phyloP scores from a whole-genome alignment of 2,797 vertebrate genomes.

The Ctenosaura bakeri region DNA sequence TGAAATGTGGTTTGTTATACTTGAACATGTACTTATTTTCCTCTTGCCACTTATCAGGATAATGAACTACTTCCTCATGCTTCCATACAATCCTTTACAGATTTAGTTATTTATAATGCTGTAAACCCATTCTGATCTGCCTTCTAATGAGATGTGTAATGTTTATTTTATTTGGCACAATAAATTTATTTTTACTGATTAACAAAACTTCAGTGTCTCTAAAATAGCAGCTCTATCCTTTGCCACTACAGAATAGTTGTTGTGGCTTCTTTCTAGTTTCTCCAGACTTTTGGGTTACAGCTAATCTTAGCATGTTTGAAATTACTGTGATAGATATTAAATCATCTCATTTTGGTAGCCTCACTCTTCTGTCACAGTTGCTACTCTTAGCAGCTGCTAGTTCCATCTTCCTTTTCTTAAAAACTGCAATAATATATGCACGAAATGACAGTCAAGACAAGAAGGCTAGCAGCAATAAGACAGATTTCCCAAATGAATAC shows the following conservation, averaged over 20 bases:
- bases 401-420: too few species aligned
- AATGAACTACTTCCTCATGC: constrained; percentile 53
- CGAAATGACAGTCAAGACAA: too few species aligned
- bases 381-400: too few species aligned
- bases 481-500: background rate
- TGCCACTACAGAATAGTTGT: constrained; percentile 44
- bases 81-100: constrained; percentile 11
- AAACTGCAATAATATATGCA: too few species aligned
- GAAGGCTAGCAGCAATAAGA: too few species aligned
- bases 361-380: too few species aligned
- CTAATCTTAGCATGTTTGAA: too few species aligned
- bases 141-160: constrained; percentile 18
- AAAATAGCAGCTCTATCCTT: background rate
- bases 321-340: too few species aligned
- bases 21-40: background rate
- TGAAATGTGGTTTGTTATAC: constrained; percentile 1
- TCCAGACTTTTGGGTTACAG: constrained; percentile 34
- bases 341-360: too few species aligned
- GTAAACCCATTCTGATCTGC: background rate
- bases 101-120: background rate
- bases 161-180: background rate
- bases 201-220: background rate
- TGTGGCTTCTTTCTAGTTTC: constrained; percentile 63
- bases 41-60: background rate
- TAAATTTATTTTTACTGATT: background rate